phyloP scores from a whole-genome alignment of 2,113 vertebrate genomes.

The Mormyrus iriodes region DNA sequence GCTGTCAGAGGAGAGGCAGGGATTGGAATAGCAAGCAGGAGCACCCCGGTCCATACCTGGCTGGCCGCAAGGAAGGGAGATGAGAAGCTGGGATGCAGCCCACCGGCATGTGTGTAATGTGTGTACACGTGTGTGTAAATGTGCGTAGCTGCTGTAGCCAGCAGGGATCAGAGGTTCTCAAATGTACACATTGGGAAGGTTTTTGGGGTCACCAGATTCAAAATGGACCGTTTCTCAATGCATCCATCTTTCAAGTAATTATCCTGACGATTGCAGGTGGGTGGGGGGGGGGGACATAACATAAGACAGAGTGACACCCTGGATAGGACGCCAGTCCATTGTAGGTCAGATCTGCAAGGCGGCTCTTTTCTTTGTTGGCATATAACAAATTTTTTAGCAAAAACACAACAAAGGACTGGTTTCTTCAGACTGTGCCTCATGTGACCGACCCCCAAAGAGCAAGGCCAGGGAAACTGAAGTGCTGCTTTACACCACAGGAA shows the following conservation, averaged over 20 bases:
- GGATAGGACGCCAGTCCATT: neutral
- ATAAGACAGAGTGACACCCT: neutral
- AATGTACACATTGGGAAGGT: neutral
- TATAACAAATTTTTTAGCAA: neutral
- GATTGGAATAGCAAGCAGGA: neutral
- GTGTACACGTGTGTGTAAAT: too few relatives aligned
- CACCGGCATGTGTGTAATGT: neutral
- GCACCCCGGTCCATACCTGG: neutral
- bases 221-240: neutral
- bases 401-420: neutral
- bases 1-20: slow-evolving; percentile 2
- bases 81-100: neutral
- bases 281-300: too few relatives aligned
- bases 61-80: neutral
- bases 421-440: neutral
- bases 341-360: neutral
- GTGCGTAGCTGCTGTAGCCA: neutral
- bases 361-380: neutral
- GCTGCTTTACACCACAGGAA: neutral
- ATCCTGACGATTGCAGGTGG: neutral
- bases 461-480: neutral
- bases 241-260: neutral
- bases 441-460: neutral
- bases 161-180: neutral
- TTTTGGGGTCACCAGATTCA: neutral